These are phyloP conservation scores for Dendroctonus valens DNA, from an alignment of 1,140 invertebrate species.

Conservation along the genomic window DNA sequence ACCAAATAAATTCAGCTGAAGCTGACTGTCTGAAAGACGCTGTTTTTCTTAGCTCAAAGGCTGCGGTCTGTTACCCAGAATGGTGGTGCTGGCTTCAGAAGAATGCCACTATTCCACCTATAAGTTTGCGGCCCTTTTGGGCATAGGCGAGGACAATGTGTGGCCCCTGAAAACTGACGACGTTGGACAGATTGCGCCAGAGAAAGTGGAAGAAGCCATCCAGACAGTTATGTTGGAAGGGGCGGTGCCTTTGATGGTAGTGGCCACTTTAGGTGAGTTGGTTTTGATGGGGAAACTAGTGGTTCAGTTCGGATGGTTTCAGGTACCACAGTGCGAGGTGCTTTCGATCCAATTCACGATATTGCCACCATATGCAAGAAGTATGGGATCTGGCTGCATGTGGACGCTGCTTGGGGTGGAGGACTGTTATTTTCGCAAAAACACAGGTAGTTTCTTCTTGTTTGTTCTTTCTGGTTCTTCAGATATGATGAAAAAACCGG, in stretches of 20 bases:
- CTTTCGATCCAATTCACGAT: conserved; percentile 63
- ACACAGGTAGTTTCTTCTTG: conserved; percentile 46
- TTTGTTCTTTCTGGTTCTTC: no score
- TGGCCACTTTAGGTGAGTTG: conserved; percentile 61
- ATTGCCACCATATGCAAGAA: conserved; percentile 63
- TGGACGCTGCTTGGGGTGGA: conserved; percentile 71
- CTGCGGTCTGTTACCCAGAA: conserved; percentile 39
- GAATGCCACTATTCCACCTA: conserved; percentile 72
- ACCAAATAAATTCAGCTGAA: background rate
- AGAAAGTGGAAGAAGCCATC: conserved; percentile 57
- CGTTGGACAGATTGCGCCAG: conserved; percentile 58
- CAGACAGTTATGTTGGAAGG: conserved; percentile 50
- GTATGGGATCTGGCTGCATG: conserved; percentile 67
- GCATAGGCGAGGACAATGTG: conserved; percentile 52
- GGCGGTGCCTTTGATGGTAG: conserved; percentile 58
- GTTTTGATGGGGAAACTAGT: background rate
- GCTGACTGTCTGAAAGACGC: background rate
- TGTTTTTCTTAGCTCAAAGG: conserved; percentile 42
- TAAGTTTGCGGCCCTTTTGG: conserved; percentile 56
- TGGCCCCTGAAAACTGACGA: conserved; percentile 48
- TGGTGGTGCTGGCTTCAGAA: conserved; percentile 56
- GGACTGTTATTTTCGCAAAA: conserved; percentile 61
- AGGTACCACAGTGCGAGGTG: conserved; percentile 57
- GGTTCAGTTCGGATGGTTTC: background rate
- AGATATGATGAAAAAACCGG: no score